Evolutionary conservation across 2,113 vertebrate species (phyloP).

Genomic region (Rattus norvegicus): GRCr8 NC_086028.1:20449001-20449500

Average conservation of each 20-base stretch:
- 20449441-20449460: too few species aligned
- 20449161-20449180: background rate
- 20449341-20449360: background rate
- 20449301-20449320: background rate
- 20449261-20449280: fast-evolving
- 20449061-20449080: conserved; percentile 88
- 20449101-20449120: conserved; percentile 72
- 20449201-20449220: too few species aligned
- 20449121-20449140: conserved; percentile 5
- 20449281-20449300: too few species aligned
- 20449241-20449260: background rate
- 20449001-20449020: conserved; percentile 91
- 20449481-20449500: background rate
- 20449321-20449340: background rate
- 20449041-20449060: conserved; percentile 88
- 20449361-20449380: too few species aligned
- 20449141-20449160: background rate
- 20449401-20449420: background rate
- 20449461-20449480: fast-evolving
- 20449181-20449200: too few species aligned
- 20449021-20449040: conserved; percentile 87
- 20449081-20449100: conserved; percentile 78
- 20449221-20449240: too few species aligned
- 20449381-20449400: background rate
- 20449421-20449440: background rate